Base-by-base conservation (phyloP, 2,888 invertebrate genomes). In the Conops quadrifasciatus region DNA sequence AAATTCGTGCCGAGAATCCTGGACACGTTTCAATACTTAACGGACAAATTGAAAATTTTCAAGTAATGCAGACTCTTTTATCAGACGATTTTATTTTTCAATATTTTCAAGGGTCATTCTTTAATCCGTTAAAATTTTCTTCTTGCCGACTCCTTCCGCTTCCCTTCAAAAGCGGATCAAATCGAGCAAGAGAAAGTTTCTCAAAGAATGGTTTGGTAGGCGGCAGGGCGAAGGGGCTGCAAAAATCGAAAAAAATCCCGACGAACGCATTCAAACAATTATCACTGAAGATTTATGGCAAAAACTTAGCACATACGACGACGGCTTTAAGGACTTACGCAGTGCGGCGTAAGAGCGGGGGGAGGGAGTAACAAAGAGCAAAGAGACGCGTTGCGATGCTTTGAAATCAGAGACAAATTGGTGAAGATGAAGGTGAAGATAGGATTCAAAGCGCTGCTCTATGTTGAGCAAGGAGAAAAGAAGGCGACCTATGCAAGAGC, bases 251-350 rank as follows among this genome's bases (percentile, higher is more conserved):
- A 36, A 36, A 36, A 56, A 56, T 21, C 2, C 15, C 15, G 24
- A 63, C 62, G 21, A 26, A 47, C 24, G 63, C 26, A 49, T 63
- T 45, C 26, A 36, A 36, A 63, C 63, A 73, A 73, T 73, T 53
- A 47, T 71, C 56, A 66, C 65, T 60, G 69, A 69, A 73, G 69
- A 73, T 73, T 73, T 71, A 71, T 73, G 60, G 66, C 66, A 24
- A 70, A 73, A 63, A 28, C 62, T 65, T 66, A 71, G 67, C 71
- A 71, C 73, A 73, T 71, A 71, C 58, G 58, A 45, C 28, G 68
- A 56, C 65, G 68, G n/a, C n/a, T n/a, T n/a, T 71, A 69, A 71
- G 53, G 59, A 58, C 45, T 78, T 47, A 9, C 36, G 36, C 36
- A 9, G 36, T 36, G 9, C 9, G 36, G 9, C 36, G 5, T 36